Percentiles rank a stretch among this genome's conserved stretches.
These are phyloP conservation scores for Drosophila merina DNA, from an alignment of 2,888 invertebrate species.

Conservation along the genomic window DNA sequence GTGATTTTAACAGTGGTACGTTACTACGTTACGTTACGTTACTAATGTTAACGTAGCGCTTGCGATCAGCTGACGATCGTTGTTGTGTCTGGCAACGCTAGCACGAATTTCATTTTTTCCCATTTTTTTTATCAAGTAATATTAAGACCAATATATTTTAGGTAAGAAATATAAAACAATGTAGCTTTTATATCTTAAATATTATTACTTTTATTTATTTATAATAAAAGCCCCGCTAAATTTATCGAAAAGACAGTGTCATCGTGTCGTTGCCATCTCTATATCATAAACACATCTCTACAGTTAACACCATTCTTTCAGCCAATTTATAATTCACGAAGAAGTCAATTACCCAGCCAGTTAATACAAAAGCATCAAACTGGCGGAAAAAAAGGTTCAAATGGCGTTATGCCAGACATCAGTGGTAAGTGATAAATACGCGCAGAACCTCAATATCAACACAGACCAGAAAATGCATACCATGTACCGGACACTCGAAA, in stretches of 20 bases:
- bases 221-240: too few relatives aligned
- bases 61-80: neutral
- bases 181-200: neutral
- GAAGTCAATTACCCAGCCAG: constrained; percentile 14
- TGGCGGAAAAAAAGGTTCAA: constrained; percentile 83
- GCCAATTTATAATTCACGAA: constrained; percentile 20
- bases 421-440: constrained; percentile 85
- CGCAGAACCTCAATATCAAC: neutral
- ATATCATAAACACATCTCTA: too few relatives aligned
- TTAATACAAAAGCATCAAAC: constrained; percentile 70
- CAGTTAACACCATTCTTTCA: constrained; percentile 11
- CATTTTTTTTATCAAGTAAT: accelerated
- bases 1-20: neutral
- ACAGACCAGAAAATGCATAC: neutral
- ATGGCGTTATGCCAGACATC: constrained; percentile 90
- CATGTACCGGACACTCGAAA: constrained; percentile 7
- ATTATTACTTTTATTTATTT: too few relatives aligned
- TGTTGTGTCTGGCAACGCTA: neutral
- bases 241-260: too few relatives aligned
- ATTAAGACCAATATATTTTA: neutral
- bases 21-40: too few relatives aligned
- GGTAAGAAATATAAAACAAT: neutral
- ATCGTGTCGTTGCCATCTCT: too few relatives aligned
- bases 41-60: neutral
- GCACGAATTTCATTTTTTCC: neutral